Conservation (phyloP, 2,888 invertebrate species). For the Hecatera dysodea region DNA sequence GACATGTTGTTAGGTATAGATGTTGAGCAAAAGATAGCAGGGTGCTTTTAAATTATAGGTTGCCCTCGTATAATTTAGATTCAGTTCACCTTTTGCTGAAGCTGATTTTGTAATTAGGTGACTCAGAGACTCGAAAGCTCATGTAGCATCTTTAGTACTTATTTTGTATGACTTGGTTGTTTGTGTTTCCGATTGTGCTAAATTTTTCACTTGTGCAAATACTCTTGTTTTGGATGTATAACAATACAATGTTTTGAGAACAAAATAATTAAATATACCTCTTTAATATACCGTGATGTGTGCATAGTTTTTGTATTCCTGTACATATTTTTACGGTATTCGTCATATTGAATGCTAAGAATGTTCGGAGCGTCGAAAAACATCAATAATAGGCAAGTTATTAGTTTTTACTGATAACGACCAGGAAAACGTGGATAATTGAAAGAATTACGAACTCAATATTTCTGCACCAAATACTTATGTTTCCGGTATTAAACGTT, state of each 20-base stretch:
- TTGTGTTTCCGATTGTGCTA: conserved; percentile 25
- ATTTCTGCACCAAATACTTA: background rate
- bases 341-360: background rate
- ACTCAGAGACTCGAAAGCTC: conserved; percentile 11
- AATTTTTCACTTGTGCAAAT: conserved; percentile 57
- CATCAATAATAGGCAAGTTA: background rate
- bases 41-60: conserved; percentile 16
- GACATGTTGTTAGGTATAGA: conserved; percentile 4
- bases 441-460: background rate
- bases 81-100: conserved; percentile 23
- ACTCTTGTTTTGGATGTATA: conserved; percentile 8
- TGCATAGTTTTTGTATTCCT: background rate
- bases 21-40: conserved; percentile 3
- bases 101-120: conserved; percentile 11
- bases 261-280: conserved; percentile 26
- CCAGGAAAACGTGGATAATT: conserved; percentile 1
- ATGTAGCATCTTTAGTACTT: background rate
- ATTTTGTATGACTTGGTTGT: conserved; percentile 18
- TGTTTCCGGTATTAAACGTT: conserved; percentile 15
- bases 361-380: background rate
- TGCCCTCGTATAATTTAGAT: conserved; percentile 29
- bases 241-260: conserved; percentile 26
- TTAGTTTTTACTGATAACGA: background rate
- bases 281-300: conserved; percentile 10
- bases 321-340: conserved; percentile 8